These are phyloP conservation scores for Pipistrellus nathusii DNA, from an alignment of 2,797 vertebrate species.

Conservation along the genomic window DNA sequence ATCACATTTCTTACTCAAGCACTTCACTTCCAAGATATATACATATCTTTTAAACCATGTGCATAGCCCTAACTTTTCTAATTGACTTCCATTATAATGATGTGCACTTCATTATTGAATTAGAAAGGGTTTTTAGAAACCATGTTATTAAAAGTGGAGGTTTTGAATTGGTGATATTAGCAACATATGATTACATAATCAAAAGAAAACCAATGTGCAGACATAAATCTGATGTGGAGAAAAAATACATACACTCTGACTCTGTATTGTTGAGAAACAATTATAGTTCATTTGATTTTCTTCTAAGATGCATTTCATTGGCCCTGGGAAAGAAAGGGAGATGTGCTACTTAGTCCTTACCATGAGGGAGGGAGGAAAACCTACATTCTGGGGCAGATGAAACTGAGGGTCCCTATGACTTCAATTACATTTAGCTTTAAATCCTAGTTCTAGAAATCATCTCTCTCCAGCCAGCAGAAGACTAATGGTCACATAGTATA, in stretches of 20 bases:
- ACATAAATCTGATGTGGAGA: neutral
- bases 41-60: neutral
- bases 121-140: neutral
- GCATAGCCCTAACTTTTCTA: neutral
- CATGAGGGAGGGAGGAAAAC: neutral
- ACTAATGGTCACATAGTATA: neutral
- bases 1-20: neutral
- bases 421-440: neutral
- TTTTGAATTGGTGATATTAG: neutral
- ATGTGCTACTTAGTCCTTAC: neutral
- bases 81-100: neutral
- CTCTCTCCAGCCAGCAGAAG: neutral
- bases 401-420: neutral
- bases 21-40: neutral
- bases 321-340: neutral
- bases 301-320: neutral
- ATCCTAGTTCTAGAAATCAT: neutral
- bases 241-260: neutral
- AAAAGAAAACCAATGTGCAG: slow-evolving; percentile 40
- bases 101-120: neutral
- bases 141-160: neutral
- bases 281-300: neutral
- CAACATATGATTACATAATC: slow-evolving; percentile 1
- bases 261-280: neutral
- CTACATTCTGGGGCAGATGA: neutral